These are phyloP conservation scores for Rana temporaria DNA, from an alignment of 2,113 vertebrate genomes.

Conservation along the genomic window DNA sequence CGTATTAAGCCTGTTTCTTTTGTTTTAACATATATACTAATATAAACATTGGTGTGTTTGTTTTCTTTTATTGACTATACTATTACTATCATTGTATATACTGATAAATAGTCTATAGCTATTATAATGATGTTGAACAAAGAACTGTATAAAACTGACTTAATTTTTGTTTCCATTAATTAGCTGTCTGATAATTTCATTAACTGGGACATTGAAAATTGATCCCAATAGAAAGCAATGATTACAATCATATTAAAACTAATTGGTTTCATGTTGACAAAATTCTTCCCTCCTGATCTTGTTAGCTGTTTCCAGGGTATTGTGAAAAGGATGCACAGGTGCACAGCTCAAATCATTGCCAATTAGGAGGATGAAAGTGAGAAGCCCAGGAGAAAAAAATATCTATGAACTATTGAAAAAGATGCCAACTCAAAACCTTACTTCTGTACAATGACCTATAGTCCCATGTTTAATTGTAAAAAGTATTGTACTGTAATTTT, in stretches of 20 bases:
- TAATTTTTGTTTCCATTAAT: not conserved
- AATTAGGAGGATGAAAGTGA: not conserved
- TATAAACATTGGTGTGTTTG: too few relatives aligned
- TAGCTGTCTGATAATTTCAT: not conserved
- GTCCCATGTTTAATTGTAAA: too few relatives aligned
- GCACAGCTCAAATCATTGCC: not conserved
- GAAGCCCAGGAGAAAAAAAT: not conserved
- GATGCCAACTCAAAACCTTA: too few relatives aligned
- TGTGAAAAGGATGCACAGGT: not conserved
- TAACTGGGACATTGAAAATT: not conserved
- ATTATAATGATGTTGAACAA: too few relatives aligned
- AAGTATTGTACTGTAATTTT: too few relatives aligned
- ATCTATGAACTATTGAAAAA: not conserved
- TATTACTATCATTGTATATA: not conserved
- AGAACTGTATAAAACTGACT: too few relatives aligned
- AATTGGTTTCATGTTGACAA: not conserved
- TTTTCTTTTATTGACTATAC: too few relatives aligned
- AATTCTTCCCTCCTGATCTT: not conserved
- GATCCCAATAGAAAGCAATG: constrained; percentile 11
- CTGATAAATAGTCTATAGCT: not conserved
- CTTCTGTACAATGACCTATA: too few relatives aligned
- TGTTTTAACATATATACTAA: too few relatives aligned
- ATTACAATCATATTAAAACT: not conserved
- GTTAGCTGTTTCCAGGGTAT: not conserved
- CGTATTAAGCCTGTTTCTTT: too few relatives aligned